Conservation (phyloP, 2,113 vertebrate genomes). For the Pseudorhombus dupliciocellatus region DNA sequence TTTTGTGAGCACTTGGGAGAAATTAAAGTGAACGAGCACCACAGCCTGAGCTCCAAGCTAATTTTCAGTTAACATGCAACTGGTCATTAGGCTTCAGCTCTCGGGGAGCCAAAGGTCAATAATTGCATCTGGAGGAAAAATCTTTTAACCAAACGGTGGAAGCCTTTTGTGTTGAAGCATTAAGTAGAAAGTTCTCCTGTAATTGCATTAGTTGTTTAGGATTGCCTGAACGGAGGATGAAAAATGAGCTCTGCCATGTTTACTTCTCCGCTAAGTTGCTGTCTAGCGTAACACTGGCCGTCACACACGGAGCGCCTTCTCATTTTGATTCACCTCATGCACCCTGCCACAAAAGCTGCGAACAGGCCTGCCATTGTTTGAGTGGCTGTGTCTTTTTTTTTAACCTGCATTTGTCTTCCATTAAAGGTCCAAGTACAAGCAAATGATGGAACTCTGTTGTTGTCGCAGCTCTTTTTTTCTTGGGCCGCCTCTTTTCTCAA, state of each 20-base stretch:
- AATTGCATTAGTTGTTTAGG: conserved; percentile 78
- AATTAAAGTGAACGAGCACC: conserved; percentile 56
- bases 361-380: conserved; percentile 22
- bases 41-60: conserved; percentile 64
- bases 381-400: conserved; percentile 30
- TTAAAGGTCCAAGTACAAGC: conserved; percentile 21
- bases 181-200: conserved; percentile 74
- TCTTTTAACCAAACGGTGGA: conserved; percentile 72
- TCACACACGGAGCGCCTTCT: conserved; percentile 39
- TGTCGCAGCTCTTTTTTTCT: background rate
- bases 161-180: conserved; percentile 75
- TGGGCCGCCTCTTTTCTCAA: background rate
- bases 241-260: conserved; percentile 72
- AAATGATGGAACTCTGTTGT: conserved; percentile 15
- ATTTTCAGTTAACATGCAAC: conserved; percentile 82
- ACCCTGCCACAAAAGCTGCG: conserved; percentile 17
- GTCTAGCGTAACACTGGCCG: conserved; percentile 61
- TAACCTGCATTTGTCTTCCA: conserved; percentile 30
- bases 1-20: conserved; percentile 44
- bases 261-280: conserved; percentile 61
- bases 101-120: conserved; percentile 78
- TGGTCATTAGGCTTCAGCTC: conserved; percentile 77
- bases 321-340: conserved; percentile 48
- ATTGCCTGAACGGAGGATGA: conserved; percentile 63
- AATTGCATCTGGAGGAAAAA: conserved; percentile 78